Evolutionary conservation across 2,797 vertebrate species (phyloP).

Genomic region (Coreius guichenoti): DNA sequence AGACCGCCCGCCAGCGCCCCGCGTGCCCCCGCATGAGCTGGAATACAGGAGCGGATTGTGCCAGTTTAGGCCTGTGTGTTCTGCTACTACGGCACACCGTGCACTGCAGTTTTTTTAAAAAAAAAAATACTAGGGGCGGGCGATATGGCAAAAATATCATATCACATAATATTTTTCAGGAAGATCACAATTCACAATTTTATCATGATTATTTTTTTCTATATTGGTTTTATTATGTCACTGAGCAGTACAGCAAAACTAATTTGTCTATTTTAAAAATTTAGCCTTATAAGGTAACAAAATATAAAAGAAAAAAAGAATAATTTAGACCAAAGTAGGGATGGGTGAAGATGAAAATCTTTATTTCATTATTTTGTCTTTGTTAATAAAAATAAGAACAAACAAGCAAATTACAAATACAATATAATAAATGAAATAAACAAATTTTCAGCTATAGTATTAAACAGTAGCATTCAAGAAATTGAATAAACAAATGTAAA

Average conservation of each 20-base stretch:
- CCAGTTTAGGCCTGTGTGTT: conserved; percentile 8
- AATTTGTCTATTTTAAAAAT: no score
- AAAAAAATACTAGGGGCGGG: no score
- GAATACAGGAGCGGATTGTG: conserved; percentile 19
- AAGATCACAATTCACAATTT: no score
- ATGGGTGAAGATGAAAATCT: not conserved
- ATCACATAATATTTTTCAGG: no score
- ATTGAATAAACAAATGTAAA: not conserved
- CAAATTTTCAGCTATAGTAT: not conserved
- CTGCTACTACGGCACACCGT: not conserved
- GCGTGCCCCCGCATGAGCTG: conserved; percentile 41
- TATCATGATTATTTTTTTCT: no score
- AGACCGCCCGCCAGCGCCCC: conserved; percentile 52
- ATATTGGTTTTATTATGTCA: no score
- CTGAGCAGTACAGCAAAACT: no score
- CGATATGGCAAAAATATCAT: not conserved
- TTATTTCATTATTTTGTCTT: not conserved
- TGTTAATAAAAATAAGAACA: not conserved
- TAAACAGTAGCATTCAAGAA: not conserved
- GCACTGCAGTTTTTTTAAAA: not conserved
- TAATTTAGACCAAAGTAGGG: not conserved
- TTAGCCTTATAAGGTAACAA: no score
- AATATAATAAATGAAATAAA: no score
- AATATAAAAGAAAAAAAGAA: not conserved
- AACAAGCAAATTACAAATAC: not conserved